Base-by-base conservation (phyloP, 2,888 invertebrate genomes). In the Agonopterix heracliana region DNA sequence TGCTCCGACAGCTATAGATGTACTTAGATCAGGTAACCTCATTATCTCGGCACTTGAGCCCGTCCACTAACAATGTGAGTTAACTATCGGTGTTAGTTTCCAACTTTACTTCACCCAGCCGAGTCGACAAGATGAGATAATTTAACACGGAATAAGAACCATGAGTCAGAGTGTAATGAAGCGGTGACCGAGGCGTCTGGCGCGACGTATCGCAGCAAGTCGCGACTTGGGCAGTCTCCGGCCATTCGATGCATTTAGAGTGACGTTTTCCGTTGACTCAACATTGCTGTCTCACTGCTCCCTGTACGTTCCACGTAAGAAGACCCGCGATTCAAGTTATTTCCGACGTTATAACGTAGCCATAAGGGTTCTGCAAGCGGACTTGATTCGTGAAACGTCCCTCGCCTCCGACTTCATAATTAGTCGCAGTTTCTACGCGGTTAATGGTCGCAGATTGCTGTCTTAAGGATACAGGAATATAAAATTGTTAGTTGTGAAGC, bases 121-220 rank as follows among this genome's bases (percentile, higher is more conserved):
- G 38, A 38, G 38, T 9, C 38, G n/a, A 38, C 38, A 38, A 3
- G 2, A 38, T 38, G 10, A n/a, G 10, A 9, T 38, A 38, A 38
- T 38, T 38, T 38, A 3, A 38, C 38, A 38, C n/a, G 9, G 10
- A 38, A 38, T n/a, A 38, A 38, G n/a, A n/a, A 38, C 3, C 38
- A 5, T 38, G 40, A 46, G 40, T 40, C 40, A 46, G 40, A 10
- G 17, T 66, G 66, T 66, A 59, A 59, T 61, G 60, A 65, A 63
- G 57, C 64, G 57, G 62, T 61, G 66, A 66, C 65, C 65, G 66
- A 64, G 61, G 63, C 64, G 68, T 64, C 66, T 65, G 63, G 61
- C 58, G 53, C 53, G 56, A 12, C 26, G 26, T 26, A 26, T 26
- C 26, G 26, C 26, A 3, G 26, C 46, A 38, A 10, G 7, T 45